Evolutionary conservation across 2,888 invertebrate species (phyloP), one percentile per base, ranked within the genome.

Genomic region (Laspeyria flexula): DNA sequence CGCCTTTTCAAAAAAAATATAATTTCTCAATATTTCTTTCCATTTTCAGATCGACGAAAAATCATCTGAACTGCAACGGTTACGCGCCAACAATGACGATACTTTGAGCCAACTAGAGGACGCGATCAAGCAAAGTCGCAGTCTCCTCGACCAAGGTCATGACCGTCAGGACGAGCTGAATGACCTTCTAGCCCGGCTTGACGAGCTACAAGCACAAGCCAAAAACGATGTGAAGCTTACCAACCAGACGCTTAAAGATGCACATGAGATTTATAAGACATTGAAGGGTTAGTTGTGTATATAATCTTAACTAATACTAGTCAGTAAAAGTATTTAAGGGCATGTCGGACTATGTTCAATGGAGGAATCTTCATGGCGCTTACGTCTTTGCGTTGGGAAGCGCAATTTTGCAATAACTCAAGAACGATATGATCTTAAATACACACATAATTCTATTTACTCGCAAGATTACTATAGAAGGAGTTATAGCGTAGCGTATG

Each of bases 161-260:
- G 84, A 88, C 13, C 67, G 89, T 65, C 97, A 98, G 78, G 95
- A 96, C 73, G 94, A 95, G 46, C 94, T 97, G 1, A 96, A 97
- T 69, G 96, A 96, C 58, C 92, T 98, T 7, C 82, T 98, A 47
- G 95, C 96, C 0, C 96, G 96, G 55, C 95, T 97, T 5, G 96
- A 97, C 73, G 94, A 94, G 15, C 95, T 96, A 0, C 94, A 95
- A 43, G 95, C 93, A 3, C 95, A 95, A 72, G 98, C 98, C 0
- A 94, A 95, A 49, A 95, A 96, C 43, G 98, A 99, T 1, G 96
- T 98, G 0, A 94, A 95, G 48, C 94, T 96, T 43, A 98, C 98
- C 1, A 97, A 98, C 29, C 67, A 69, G 43, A 69, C 69, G 0
- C 49, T 69, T 11, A 69, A 64, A 96, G 85, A 85, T 15, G 85